Conservation (phyloP, 2,888 invertebrate genomes). For the Chirona hameri region DNA sequence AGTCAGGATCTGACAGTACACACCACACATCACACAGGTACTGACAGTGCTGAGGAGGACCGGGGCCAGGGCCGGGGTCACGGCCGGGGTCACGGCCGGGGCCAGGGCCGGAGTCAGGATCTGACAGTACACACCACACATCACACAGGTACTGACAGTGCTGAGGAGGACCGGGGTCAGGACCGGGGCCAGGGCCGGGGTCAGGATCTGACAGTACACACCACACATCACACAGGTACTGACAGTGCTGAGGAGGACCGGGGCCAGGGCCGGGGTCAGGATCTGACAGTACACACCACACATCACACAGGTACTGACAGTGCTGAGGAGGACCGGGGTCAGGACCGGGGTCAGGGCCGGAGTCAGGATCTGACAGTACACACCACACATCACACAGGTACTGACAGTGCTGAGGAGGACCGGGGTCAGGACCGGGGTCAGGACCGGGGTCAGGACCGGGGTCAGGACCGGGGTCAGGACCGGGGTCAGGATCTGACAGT, state of each 20-base stretch:
- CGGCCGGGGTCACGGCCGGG: too few relatives aligned
- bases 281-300: conserved; percentile 54
- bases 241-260: conserved; percentile 24
- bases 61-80: conserved; percentile 29
- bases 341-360: conserved; percentile 55
- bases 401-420: conserved; percentile 35
- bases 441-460: not conserved
- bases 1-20: conserved; percentile 62
- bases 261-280: conserved; percentile 63
- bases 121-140: conserved; percentile 48
- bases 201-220: conserved; percentile 60
- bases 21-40: conserved; percentile 39
- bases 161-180: conserved; percentile 33
- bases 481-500: conserved; percentile 57
- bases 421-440: conserved; percentile 29
- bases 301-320: conserved; percentile 36
- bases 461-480: not conserved
- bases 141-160: conserved; percentile 36
- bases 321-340: conserved; percentile 32
- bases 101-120: conserved; percentile 82
- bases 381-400: conserved; percentile 39
- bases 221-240: conserved; percentile 38
- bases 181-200: conserved; percentile 57
- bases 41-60: conserved; percentile 35
- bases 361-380: conserved; percentile 62